Evolutionary conservation across 2,888 invertebrate genomes (phyloP), one percentile per base, ranked within the genome.

Genomic region (Tetragonula carbonaria): DNA sequence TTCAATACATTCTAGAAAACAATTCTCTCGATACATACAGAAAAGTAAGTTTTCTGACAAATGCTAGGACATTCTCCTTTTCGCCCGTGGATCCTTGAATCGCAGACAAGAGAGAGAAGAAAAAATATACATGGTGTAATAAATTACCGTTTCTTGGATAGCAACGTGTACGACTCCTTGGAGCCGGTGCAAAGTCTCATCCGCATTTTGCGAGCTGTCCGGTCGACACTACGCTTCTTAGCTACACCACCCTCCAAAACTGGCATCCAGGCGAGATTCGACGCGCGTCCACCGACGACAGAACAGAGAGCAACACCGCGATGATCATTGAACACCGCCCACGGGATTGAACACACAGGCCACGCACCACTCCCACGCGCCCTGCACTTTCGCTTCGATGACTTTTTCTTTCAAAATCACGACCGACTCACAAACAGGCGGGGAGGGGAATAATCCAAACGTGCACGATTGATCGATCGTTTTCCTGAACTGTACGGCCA

Each of bases 121-220:
- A n/a, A 23, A 23, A 28, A 2, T 28, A 62, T 6, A n/a, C 45
- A 8, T 45, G 45, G 45, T 45, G 45, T 23, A 23, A 21, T 21
- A 53, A 28, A n/a, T 66, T 93, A 94, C 94, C 94, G 93, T 92
- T 94, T 94, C 86, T 94, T 94, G n/a, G 94, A 92, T 57, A 94
- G 93, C 65, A 94, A 92, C 68, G 93, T 93, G 86, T 94, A 94
- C 6, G 94, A 94, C 92, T 94, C 94, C 91, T 94, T 94, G 86
- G 94, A 94, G 84, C 93, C 92, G 86, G 91, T 93, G 90, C 94
- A 93, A 28, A 94, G 92, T 80, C 94, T 90, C 94, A 94, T 94
- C 80, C 94, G 92, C 94, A 94, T 93, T 84, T 92, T 93, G 84
- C 91, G 90, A 67, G 87, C 91, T 59, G 90, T 78, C 74, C 92